phyloP scores from a whole-genome alignment of 1,140 invertebrate genomes.

The Neelides sp. region DNA sequence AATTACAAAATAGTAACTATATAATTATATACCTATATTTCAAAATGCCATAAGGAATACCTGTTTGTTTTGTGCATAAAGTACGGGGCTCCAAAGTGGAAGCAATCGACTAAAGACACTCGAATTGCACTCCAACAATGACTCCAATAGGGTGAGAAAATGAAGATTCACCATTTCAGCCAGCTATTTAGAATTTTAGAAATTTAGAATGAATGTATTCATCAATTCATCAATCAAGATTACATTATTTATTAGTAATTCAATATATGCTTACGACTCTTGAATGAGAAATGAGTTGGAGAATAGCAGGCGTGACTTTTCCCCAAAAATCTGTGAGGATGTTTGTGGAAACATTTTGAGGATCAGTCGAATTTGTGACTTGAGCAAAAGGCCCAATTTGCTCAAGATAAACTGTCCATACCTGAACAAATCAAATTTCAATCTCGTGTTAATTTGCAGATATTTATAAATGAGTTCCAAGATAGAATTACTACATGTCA shows the following conservation, averaged over 20 bases:
- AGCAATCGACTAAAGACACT: constrained; percentile 74
- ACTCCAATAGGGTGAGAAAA: constrained; percentile 89
- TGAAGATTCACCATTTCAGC: constrained; percentile 96
- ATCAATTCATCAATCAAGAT: not conserved
- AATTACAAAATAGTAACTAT: no score
- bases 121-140: constrained; percentile 86
- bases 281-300: constrained; percentile 84
- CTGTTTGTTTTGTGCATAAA: constrained; percentile 73
- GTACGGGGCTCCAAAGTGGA: constrained; percentile 77
- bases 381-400: constrained; percentile 57
- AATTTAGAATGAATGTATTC: constrained; percentile 19
- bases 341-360: constrained; percentile 56
- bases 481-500: not conserved
- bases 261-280: constrained; percentile 57
- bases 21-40: no score
- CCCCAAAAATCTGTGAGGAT: constrained; percentile 98
- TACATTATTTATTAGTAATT: not conserved
- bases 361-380: constrained; percentile 45
- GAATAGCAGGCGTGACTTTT: constrained; percentile 86
- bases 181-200: constrained; percentile 46
- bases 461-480: not conserved
- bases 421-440: constrained; percentile 38
- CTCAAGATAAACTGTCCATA: constrained; percentile 98
- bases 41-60: constrained; percentile 38
- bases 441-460: not conserved